Evolutionary conservation across 2,888 invertebrate genomes (phyloP).

Genomic region (Fabriciana adippe): DNA sequence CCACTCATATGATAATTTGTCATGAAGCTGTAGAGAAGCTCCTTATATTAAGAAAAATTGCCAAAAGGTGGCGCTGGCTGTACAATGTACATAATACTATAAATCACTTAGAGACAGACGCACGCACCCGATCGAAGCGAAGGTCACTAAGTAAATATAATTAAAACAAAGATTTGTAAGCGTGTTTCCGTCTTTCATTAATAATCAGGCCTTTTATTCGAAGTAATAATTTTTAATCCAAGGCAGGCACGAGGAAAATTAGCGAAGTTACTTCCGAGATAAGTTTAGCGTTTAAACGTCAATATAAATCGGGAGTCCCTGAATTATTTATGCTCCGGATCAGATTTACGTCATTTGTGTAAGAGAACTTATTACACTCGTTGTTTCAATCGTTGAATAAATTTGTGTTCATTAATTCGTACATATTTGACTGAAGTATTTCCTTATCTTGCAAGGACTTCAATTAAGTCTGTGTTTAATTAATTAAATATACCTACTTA

Average conservation of each 20-base stretch:
- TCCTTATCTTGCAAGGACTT: neutral
- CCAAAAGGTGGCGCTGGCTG: too few relatives aligned
- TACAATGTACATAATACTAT: too few relatives aligned
- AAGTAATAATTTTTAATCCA: slow-evolving; percentile 2
- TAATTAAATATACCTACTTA: neutral
- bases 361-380: slow-evolving; percentile 15
- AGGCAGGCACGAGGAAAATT: neutral
- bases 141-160: too few relatives aligned
- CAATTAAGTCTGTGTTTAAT: slow-evolving; percentile 6
- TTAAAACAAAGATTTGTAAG: too few relatives aligned
- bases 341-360: slow-evolving; percentile 21
- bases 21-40: too few relatives aligned
- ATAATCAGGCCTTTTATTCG: too few relatives aligned
- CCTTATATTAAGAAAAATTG: too few relatives aligned
- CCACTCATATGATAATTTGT: too few relatives aligned
- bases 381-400: neutral
- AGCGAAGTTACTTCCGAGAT: neutral
- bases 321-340: slow-evolving; percentile 23
- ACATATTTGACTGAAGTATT: neutral
- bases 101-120: too few relatives aligned
- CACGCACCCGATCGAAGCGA: too few relatives aligned
- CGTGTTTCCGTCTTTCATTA: too few relatives aligned
- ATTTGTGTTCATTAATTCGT: slow-evolving; percentile 6
- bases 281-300: slow-evolving; percentile 9
- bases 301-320: slow-evolving; percentile 26